Percentiles rank a stretch among this genome's conserved stretches.
These are phyloP conservation scores for Aphis gossypii DNA, from an alignment of 1,140 invertebrate genomes.

Conservation along the genomic window DNA sequence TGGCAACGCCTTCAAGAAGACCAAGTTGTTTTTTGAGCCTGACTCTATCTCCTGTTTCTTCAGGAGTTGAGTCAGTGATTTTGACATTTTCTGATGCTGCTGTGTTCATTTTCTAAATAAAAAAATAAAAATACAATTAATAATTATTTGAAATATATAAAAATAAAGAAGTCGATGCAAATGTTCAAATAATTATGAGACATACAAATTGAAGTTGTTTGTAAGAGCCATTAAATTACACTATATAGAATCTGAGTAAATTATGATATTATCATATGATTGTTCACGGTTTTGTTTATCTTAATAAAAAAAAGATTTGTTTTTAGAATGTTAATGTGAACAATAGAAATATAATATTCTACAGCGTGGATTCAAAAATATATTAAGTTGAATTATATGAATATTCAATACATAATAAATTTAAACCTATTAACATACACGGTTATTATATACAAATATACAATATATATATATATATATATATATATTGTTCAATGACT, in stretches of 20 bases:
- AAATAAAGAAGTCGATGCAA: not conserved
- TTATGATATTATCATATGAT: not conserved
- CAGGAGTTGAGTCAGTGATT: conserved; percentile 29
- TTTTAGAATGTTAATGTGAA: too few species aligned
- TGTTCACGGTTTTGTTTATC: not conserved
- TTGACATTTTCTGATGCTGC: conserved; percentile 57
- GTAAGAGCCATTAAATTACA: not conserved
- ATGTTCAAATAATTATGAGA: not conserved
- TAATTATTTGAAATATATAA: not conserved
- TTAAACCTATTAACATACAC: too few species aligned
- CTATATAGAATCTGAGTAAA: not conserved
- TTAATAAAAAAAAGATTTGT: too few species aligned
- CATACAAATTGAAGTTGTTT: not conserved
- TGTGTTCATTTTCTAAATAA: conserved; percentile 47
- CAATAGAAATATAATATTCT: too few species aligned
- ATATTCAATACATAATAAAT: too few species aligned
- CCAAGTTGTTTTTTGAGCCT: conserved; percentile 83
- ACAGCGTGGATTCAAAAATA: too few species aligned
- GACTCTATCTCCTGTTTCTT: conserved; percentile 67
- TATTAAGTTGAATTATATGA: too few species aligned
- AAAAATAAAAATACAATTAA: conserved; percentile 1
- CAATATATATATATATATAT: too few species aligned
- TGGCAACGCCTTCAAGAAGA: conserved; percentile 83
- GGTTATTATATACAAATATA: too few species aligned
- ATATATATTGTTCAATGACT: too few species aligned